phyloP scores from a whole-genome alignment of 2,797 vertebrate species.

The Clamator glandarius region DNA sequence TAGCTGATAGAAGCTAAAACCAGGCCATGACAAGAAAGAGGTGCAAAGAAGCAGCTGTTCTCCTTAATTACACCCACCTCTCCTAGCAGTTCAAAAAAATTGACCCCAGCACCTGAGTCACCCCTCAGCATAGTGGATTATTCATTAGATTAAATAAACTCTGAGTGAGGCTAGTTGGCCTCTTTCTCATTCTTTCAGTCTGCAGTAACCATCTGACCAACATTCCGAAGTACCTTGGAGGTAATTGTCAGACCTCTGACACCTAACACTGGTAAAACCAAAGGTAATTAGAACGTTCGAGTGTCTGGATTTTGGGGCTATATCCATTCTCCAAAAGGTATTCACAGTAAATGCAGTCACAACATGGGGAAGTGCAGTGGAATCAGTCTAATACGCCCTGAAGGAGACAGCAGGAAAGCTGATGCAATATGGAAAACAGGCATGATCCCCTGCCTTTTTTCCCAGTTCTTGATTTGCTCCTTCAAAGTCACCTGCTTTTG shows the following conservation, averaged over 20 bases:
- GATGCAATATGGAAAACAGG: not conserved
- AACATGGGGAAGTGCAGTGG: not conserved
- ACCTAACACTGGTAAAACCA: not conserved
- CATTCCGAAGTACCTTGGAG: not conserved
- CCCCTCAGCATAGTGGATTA: not conserved
- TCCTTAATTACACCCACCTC: not conserved
- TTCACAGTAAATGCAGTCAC: not conserved
- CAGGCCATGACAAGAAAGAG: not conserved
- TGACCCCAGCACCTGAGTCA: not conserved
- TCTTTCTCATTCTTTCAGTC: not conserved
- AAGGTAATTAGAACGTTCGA: not conserved
- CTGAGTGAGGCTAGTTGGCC: not conserved
- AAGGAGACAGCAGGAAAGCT: not conserved
- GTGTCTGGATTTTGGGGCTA: not conserved
- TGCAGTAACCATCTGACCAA: not conserved
- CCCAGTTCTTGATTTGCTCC: not conserved
- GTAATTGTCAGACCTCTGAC: not conserved
- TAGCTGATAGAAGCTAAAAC: not conserved
- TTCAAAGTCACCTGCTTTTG: not conserved
- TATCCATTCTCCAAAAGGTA: not conserved
- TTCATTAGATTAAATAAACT: not conserved
- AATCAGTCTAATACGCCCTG: not conserved
- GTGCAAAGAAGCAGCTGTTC: not conserved
- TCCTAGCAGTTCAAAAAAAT: not conserved
- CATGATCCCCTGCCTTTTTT: rapidly evolving